Percentiles rank a stretch among this genome's conserved stretches.
phyloP scores from a whole-genome alignment of 2,888 invertebrate genomes.

The Latrodectus elegans region DNA sequence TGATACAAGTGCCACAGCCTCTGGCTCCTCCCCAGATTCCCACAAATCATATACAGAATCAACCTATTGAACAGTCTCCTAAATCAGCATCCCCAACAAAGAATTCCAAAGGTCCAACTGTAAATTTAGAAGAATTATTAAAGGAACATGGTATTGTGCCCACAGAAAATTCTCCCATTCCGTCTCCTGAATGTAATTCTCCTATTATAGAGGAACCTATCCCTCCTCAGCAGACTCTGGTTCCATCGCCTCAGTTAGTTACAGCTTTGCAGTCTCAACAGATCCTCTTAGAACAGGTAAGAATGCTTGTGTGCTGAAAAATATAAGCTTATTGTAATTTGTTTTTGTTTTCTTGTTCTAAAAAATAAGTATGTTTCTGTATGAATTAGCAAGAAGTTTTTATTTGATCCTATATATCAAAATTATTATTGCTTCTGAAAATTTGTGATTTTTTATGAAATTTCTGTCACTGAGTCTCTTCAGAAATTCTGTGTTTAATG shows the following conservation, averaged over 20 bases:
- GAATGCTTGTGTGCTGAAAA: not conserved
- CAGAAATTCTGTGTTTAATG: too few species aligned
- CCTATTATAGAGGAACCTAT: slow-evolving; percentile 41
- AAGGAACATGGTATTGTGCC: slow-evolving; percentile 72
- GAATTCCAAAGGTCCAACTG: slow-evolving; percentile 62
- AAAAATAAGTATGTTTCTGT: too few species aligned
- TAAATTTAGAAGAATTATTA: slow-evolving; percentile 72
- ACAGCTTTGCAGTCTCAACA: slow-evolving; percentile 53
- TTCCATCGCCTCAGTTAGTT: slow-evolving; percentile 41
- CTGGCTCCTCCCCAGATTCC: slow-evolving; percentile 43
- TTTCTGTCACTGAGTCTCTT: too few species aligned
- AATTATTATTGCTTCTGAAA: too few species aligned
- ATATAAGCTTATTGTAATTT: too few species aligned
- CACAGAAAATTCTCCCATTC: slow-evolving; percentile 66
- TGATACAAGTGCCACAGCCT: slow-evolving; percentile 62
- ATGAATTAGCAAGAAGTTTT: too few species aligned
- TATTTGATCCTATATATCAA: too few species aligned
- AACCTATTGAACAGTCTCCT: slow-evolving; percentile 51
- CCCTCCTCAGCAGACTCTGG: slow-evolving; percentile 22
- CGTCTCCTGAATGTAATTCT: slow-evolving; percentile 51
- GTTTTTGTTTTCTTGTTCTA: too few species aligned
- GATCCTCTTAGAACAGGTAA: slow-evolving; percentile 62
- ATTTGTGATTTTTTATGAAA: too few species aligned
- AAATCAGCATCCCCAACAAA: slow-evolving; percentile 49
- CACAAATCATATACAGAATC: slow-evolving; percentile 38